Percentiles rank a stretch among this genome's conserved stretches.
These are phyloP conservation scores for Eupithecia abbreviata DNA, from an alignment of 2,888 invertebrate genomes.

Conservation along the genomic window DNA sequence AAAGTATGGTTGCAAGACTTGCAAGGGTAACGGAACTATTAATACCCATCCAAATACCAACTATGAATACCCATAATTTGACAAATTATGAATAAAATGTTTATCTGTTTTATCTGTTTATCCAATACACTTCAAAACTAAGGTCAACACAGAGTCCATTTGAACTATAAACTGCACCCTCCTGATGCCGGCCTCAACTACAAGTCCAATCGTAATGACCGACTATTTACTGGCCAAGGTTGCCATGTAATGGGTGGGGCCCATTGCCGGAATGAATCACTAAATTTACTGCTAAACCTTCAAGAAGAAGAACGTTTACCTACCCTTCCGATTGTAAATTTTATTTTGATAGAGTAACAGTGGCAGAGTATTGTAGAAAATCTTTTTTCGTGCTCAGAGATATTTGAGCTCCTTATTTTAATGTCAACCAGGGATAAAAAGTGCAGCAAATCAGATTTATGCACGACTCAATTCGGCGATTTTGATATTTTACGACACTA, in stretches of 20 bases:
- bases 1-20: not conserved
- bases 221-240: slow-evolving; percentile 66
- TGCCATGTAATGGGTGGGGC: slow-evolving; percentile 39
- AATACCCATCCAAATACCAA: not conserved
- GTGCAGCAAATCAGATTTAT: not conserved
- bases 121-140: slow-evolving; percentile 13
- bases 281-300: slow-evolving; percentile 13
- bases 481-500: not conserved
- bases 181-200: slow-evolving; percentile 46
- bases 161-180: slow-evolving; percentile 32
- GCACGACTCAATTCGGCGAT: not conserved
- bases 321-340: not conserved
- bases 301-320: slow-evolving; percentile 4
- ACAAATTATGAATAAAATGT: too few species aligned
- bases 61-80: too few species aligned
- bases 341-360: not conserved
- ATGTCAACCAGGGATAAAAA: not conserved
- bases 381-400: not conserved
- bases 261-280: slow-evolving; percentile 28
- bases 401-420: not conserved
- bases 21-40: slow-evolving; percentile 5
- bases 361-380: not conserved
- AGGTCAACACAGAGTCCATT: slow-evolving; percentile 20
- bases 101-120: too few species aligned
- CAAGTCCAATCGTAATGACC: slow-evolving; percentile 53